Percentiles rank a stretch among this genome's conserved stretches.
phyloP scores from a whole-genome alignment of 2,797 vertebrate species.

The Hybognathus amarus region DNA sequence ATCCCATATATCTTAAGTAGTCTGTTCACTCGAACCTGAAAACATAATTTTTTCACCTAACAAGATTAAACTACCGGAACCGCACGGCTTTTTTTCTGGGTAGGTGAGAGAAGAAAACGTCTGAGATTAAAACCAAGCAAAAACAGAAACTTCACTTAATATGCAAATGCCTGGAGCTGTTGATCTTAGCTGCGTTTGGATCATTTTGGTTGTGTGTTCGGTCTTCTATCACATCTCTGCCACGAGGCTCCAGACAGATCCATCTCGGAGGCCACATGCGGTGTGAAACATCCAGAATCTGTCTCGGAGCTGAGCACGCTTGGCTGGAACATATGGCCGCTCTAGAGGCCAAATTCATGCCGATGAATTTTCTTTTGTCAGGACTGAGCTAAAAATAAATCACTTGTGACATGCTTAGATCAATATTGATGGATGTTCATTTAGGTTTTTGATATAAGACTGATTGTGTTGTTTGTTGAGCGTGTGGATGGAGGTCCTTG shows the following conservation, averaged over 20 bases:
- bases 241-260: conserved; percentile 4
- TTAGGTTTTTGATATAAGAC: conserved; percentile 5
- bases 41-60: conserved; percentile 4
- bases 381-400: conserved; percentile 5
- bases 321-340: conserved; percentile 29
- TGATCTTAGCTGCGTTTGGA: conserved; percentile 21
- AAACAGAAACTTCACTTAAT: conserved; percentile 19
- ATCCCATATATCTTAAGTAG: conserved; percentile 11
- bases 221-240: conserved; percentile 3
- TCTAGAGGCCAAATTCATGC: conserved; percentile 25
- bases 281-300: conserved; percentile 14
- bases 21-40: conserved; percentile 5
- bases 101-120: neutral
- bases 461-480: conserved; percentile 11
- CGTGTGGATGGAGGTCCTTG: neutral
- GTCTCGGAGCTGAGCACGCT: neutral
- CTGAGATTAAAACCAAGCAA: conserved; percentile 31
- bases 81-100: neutral
- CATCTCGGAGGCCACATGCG: conserved; percentile 14
- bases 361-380: conserved; percentile 1
- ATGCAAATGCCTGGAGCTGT: conserved; percentile 25
- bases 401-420: neutral
- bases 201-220: neutral
- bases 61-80: conserved; percentile 32
- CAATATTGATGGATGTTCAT: neutral